phyloP scores from a whole-genome alignment of 2,797 vertebrate species.

The Phyllotis vaccarum region DNA sequence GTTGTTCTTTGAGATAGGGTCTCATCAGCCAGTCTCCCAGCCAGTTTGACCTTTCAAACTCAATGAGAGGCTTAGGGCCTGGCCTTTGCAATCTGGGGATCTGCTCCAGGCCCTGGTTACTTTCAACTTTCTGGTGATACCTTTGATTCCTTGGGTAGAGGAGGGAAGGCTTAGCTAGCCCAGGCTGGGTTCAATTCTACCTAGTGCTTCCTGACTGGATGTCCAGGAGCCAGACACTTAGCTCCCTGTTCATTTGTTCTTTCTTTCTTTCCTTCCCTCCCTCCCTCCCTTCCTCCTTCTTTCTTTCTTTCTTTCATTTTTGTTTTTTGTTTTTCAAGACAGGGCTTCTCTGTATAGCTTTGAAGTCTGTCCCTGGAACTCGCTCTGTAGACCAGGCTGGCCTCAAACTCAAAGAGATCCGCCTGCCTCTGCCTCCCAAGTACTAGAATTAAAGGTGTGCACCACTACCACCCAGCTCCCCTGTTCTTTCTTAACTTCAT shows the following conservation, averaged over 20 bases:
- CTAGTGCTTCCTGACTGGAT: slow-evolving; percentile 20
- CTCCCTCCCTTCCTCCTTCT: too few relatives aligned
- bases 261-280: background rate
- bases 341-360: too few relatives aligned
- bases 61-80: background rate
- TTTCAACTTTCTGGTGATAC: background rate
- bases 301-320: background rate
- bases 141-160: slow-evolving; percentile 2
- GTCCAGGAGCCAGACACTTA: slow-evolving; percentile 32
- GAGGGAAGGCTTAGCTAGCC: background rate
- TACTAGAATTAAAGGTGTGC: too few relatives aligned
- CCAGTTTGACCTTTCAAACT: slow-evolving; percentile 22
- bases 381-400: too few relatives aligned
- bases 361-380: too few relatives aligned
- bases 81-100: slow-evolving; percentile 11
- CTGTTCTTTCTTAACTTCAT: slow-evolving; percentile 46
- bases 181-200: background rate
- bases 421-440: too few relatives aligned
- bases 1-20: background rate
- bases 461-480: too few relatives aligned
- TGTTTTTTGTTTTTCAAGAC: too few relatives aligned
- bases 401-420: too few relatives aligned
- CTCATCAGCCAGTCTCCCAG: background rate
- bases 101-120: background rate
- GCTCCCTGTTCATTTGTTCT: background rate